Evolutionary conservation across 1,140 invertebrate genomes (phyloP), one percentile per base, ranked within the genome.

Genomic region (Parapsyche elsis): DNA sequence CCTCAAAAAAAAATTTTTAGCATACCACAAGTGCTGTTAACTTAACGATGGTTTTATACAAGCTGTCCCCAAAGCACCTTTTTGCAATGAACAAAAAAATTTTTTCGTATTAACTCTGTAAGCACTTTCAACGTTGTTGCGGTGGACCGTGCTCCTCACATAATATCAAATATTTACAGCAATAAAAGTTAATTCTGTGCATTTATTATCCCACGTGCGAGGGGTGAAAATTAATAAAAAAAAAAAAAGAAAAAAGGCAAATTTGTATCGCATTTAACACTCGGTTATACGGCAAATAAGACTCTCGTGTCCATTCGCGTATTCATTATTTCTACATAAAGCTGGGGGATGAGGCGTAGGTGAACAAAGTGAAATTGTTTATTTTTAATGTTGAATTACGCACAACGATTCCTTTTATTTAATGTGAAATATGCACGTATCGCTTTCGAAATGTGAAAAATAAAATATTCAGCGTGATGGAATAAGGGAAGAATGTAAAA

Each of bases 31-130:
- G 64, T 67, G 64, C 64, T 67, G 64, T 67, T 67, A 67, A 67
- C 64, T 67, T 67, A 67, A 67, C 64, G 64, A 67, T 67, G 64
- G 64, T 67, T 67, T 67, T 67, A 67, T 67, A 67, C 64, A 67
- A 67, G 64, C 64, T 67, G 64, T 67, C 64, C 64, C 64, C 24
- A 14, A 67, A 67, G 64, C 64, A 26, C 23, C 64, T 67, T 67
- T 61, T 67, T 26, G 64, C n/a, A 14, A 53, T 12, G 64, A 67
- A 24, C 26, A 67, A 67, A 67, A 67, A 67, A 67, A 67, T 23
- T 67, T 67, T 67, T 14, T 14, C 64, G 24, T 67, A 26, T 67
- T 67, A 67, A 67, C 64, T 67, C 64, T 12, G 23, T 67, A 26
- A 67, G 64, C 64, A 14, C 64, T 67, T 67, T 67, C 64, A 1